Evolutionary conservation across 1,140 invertebrate genomes (phyloP), one percentile per base, ranked within the genome.

Genomic region (Nebria ingens): DNA sequence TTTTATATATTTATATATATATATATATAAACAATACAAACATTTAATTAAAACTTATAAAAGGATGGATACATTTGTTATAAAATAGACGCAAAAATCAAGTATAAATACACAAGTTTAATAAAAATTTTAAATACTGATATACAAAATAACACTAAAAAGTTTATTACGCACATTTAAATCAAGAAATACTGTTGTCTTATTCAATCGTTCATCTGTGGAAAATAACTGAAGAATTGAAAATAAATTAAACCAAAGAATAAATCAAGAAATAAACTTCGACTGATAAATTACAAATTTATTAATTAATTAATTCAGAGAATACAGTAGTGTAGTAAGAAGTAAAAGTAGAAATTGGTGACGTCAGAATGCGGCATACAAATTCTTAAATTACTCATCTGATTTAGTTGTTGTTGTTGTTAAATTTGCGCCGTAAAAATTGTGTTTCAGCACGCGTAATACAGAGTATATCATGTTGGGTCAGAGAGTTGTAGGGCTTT

Each of bases 21-120:
- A n/a, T n/a, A n/a, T n/a, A n/a, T n/a, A n/a, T n/a, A n/a, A n/a
- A n/a, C n/a, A n/a, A n/a, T n/a, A n/a, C n/a, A n/a, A n/a, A n/a
- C n/a, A n/a, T n/a, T n/a, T n/a, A n/a, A n/a, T n/a, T n/a, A n/a
- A n/a, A n/a, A n/a, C n/a, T n/a, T n/a, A n/a, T n/a, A n/a, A n/a
- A n/a, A n/a, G n/a, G n/a, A n/a, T n/a, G n/a, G n/a, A n/a, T n/a
- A n/a, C n/a, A n/a, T n/a, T n/a, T n/a, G n/a, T n/a, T n/a, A n/a
- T n/a, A n/a, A n/a, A 45, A 17, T 12, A 6, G 15, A 17, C 40
- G 13, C 6, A 45, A 4, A 45, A 12, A 45, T 45, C 40, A 45
- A 45, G 40, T 45, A 45, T 45, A 45, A 45, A 45, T 45, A 45
- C 40, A 45, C 40, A 45, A 45, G 40, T 45, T 45, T 45, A 45